Conservation (phyloP, 2,888 invertebrate genomes). For the Epinotia demarniana region DNA sequence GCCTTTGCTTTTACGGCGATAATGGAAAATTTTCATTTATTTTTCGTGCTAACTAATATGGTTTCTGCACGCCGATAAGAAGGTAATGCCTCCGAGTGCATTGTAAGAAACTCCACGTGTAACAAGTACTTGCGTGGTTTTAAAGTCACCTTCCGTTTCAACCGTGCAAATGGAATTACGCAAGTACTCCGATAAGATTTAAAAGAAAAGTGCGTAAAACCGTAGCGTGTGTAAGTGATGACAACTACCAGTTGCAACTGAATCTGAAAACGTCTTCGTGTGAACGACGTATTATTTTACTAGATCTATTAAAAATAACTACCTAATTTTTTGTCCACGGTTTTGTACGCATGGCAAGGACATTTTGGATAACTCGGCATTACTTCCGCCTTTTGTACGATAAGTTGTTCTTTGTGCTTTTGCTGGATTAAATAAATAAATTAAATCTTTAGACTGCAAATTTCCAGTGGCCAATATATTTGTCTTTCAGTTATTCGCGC, state of each 20-base stretch:
- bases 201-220: conserved; percentile 19
- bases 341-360: too few relatives aligned
- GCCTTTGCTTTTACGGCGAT: conserved; percentile 66
- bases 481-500: too few relatives aligned
- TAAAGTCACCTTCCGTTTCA: conserved; percentile 45
- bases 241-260: not conserved
- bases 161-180: conserved; percentile 33
- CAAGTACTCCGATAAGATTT: conserved; percentile 33
- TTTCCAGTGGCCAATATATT: too few relatives aligned
- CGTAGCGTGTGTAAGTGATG: conserved; percentile 24
- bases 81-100: conserved; percentile 59
- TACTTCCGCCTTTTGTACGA: too few relatives aligned
- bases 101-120: conserved; percentile 63
- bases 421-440: too few relatives aligned
- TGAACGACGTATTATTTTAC: not conserved
- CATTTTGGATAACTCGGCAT: too few relatives aligned
- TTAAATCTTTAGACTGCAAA: too few relatives aligned
- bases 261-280: not conserved
- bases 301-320: not conserved
- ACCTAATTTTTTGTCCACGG: not conserved
- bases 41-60: conserved; percentile 71
- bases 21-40: conserved; percentile 72
- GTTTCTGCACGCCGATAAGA: conserved; percentile 70
- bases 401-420: too few relatives aligned
- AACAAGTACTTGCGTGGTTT: conserved; percentile 58